Evolutionary conservation across 1,140 invertebrate species (phyloP).

Genomic region (Lycorma delicatula): DNA sequence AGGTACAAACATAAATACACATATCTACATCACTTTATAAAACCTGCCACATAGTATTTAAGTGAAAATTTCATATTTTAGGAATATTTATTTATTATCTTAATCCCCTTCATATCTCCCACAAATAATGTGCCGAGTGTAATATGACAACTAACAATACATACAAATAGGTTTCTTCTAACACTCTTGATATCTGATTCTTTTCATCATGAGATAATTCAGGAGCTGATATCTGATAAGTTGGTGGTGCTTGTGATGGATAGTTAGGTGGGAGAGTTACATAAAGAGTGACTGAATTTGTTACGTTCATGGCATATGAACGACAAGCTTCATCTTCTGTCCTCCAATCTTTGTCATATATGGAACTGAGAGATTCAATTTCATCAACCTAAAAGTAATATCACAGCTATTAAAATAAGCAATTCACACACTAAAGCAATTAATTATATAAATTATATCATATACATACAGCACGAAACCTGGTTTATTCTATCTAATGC

Average conservation of each 20-base stretch:
- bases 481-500: too few species aligned
- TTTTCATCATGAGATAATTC: slow-evolving; percentile 52
- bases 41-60: too few species aligned
- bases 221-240: slow-evolving; percentile 63
- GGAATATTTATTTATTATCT: too few species aligned
- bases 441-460: background rate
- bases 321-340: slow-evolving; percentile 43
- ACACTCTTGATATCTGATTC: slow-evolving; percentile 41
- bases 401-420: background rate
- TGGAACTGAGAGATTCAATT: slow-evolving; percentile 62
- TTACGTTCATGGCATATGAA: slow-evolving; percentile 48
- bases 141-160: too few species aligned
- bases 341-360: slow-evolving; percentile 63
- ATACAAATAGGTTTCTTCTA: slow-evolving; percentile 62
- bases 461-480: too few species aligned
- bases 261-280: slow-evolving; percentile 53
- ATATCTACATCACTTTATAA: too few species aligned
- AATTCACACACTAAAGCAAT: background rate
- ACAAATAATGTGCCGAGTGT: too few species aligned
- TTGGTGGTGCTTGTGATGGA: slow-evolving; percentile 53
- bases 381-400: slow-evolving; percentile 51
- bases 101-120: too few species aligned
- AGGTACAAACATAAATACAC: too few species aligned
- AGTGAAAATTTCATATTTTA: too few species aligned
- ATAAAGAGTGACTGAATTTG: slow-evolving; percentile 44